Evolutionary conservation across 2,113 vertebrate genomes (phyloP).

Genomic region (Synodontis membranacea): DNA sequence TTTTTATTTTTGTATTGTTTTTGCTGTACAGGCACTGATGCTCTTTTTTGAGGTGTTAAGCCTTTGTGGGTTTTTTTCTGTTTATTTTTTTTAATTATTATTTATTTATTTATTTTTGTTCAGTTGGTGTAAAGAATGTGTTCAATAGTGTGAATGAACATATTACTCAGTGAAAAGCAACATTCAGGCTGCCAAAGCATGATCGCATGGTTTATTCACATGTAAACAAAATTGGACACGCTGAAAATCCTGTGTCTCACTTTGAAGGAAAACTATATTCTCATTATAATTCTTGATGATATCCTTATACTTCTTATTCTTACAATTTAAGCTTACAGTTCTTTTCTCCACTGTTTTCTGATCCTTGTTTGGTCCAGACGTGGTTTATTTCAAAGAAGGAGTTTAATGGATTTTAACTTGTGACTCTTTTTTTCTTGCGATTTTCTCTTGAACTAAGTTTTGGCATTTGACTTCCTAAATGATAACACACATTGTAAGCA

Average conservation of each 20-base stretch:
- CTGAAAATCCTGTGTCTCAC: slow-evolving; percentile 75
- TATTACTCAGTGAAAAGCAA: slow-evolving; percentile 83
- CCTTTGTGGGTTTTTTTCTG: slow-evolving; percentile 53
- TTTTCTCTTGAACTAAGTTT: slow-evolving; percentile 79
- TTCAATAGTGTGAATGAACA: slow-evolving; percentile 82
- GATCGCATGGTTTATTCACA: slow-evolving; percentile 83
- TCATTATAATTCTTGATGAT: slow-evolving; percentile 77
- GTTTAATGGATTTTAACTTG: slow-evolving; percentile 79
- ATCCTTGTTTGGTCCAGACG: slow-evolving; percentile 78
- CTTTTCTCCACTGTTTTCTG: slow-evolving; percentile 74
- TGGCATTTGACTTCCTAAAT: slow-evolving; percentile 80
- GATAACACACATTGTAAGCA: slow-evolving; percentile 83
- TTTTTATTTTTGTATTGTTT: slow-evolving; percentile 73
- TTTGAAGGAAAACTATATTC: slow-evolving; percentile 78
- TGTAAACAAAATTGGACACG: slow-evolving; percentile 77
- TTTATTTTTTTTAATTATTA: slow-evolving; percentile 48
- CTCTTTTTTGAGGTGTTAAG: slow-evolving; percentile 69
- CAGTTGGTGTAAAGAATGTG: slow-evolving; percentile 80
- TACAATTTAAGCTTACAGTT: slow-evolving; percentile 75
- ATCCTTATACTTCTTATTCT: slow-evolving; percentile 69
- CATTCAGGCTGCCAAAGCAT: slow-evolving; percentile 83
- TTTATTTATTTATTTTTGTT: slow-evolving; percentile 59
- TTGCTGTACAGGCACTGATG: slow-evolving; percentile 72
- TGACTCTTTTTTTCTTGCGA: slow-evolving; percentile 75
- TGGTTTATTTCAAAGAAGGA: slow-evolving; percentile 75